Percentiles rank a stretch among this genome's conserved stretches.
Conservation (phyloP, 1,140 invertebrate species). For the Saccostrea echinata region DNA sequence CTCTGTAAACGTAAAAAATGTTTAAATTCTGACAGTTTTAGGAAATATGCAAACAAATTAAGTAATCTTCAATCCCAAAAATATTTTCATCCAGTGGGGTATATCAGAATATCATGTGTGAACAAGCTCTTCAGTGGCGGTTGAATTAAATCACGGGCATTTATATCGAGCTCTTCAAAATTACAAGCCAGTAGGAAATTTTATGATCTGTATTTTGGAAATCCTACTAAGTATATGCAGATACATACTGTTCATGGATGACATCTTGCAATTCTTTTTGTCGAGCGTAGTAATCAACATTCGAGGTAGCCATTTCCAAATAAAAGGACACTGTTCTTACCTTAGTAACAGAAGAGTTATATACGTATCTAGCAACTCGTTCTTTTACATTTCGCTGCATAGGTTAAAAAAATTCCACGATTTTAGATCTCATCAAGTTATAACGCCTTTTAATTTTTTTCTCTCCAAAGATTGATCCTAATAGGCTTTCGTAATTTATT, state of each 20-base stretch:
- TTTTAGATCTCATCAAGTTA: too few relatives aligned
- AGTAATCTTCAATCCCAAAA: too few relatives aligned
- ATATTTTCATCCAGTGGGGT: too few relatives aligned
- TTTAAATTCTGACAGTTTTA: too few relatives aligned
- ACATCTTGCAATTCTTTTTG: conserved; percentile 71
- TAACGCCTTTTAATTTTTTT: too few relatives aligned
- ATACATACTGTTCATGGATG: conserved; percentile 63
- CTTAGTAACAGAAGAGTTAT: neutral
- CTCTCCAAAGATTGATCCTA: too few relatives aligned
- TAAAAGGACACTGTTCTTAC: conserved; percentile 39
- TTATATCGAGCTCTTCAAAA: too few relatives aligned
- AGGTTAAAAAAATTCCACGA: too few relatives aligned
- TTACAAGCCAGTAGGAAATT: too few relatives aligned
- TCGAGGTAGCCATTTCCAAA: conserved; percentile 74
- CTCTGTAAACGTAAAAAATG: conserved; percentile 65
- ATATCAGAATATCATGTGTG: neutral
- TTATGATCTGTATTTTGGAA: too few relatives aligned
- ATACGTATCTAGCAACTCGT: neutral
- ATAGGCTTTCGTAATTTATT: too few relatives aligned
- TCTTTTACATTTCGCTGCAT: neutral
- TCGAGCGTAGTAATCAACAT: conserved; percentile 73
- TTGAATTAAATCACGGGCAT: neutral
- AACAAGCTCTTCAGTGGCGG: conserved; percentile 14
- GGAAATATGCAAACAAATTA: too few relatives aligned
- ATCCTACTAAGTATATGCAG: neutral